Percentiles rank a stretch among this genome's conserved stretches.
phyloP scores from a whole-genome alignment of 2,888 invertebrate species.

The Eulithis testata region DNA sequence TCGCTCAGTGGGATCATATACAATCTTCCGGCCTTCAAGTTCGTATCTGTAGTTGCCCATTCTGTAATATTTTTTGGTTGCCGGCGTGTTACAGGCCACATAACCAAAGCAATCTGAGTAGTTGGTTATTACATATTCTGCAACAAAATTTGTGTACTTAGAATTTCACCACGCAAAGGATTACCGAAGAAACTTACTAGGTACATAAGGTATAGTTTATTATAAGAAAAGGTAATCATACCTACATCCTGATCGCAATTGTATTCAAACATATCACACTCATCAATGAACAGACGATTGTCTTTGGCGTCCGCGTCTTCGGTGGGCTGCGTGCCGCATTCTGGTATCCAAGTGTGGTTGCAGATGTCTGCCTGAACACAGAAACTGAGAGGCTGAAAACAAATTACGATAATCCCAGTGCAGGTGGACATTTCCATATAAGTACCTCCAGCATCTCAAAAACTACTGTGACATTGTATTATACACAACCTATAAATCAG shows the following conservation, averaged over 20 bases:
- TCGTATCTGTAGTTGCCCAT: conserved; percentile 47
- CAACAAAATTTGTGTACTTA: conserved; percentile 23
- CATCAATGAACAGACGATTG: conserved; percentile 60
- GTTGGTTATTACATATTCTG: conserved; percentile 55
- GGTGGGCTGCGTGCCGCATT: conserved; percentile 55
- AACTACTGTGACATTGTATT: too few species aligned
- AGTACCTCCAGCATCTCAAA: too few species aligned
- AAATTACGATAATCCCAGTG: not conserved
- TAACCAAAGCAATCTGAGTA: conserved; percentile 56
- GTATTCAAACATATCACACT: conserved; percentile 67
- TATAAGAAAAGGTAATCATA: conserved; percentile 27
- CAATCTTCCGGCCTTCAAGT: conserved; percentile 43
- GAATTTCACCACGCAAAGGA: too few species aligned
- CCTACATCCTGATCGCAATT: conserved; percentile 62
- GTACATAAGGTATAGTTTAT: too few species aligned
- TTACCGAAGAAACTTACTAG: too few species aligned
- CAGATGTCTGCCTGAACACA: conserved; percentile 67
- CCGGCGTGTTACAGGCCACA: conserved; percentile 41
- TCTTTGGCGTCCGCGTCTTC: conserved; percentile 16
- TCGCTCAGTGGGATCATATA: conserved; percentile 37
- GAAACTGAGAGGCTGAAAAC: conserved; percentile 50
- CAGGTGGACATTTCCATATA: not conserved
- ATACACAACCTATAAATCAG: too few species aligned
- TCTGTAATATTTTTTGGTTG: conserved; percentile 39
- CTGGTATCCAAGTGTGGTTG: conserved; percentile 70